A percentile compares a stretch with the other conserved stretches of the same genome.
These are phyloP conservation scores for Monodelphis domestica DNA, from an alignment of 2,797 vertebrate genomes.

Conservation along the genomic window DNA sequence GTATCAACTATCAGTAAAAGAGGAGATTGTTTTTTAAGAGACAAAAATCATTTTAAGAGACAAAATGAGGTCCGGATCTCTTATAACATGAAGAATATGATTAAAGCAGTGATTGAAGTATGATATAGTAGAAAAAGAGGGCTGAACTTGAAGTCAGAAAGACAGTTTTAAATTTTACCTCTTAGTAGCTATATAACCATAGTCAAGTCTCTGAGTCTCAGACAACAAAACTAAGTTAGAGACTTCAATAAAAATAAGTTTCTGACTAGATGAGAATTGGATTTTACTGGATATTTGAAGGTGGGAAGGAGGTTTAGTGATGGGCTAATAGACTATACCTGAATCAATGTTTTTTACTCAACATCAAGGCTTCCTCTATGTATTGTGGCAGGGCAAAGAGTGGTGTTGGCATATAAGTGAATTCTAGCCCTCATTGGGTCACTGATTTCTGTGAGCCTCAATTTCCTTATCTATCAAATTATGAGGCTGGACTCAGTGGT, in stretches of 20 bases:
- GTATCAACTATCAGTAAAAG: background rate
- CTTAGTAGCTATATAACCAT: background rate
- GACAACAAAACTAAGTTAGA: background rate
- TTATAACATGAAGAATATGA: background rate
- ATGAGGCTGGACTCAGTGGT: background rate
- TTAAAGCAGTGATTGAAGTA: background rate
- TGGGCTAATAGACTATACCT: background rate
- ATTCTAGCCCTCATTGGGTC: background rate
- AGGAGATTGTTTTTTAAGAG: constrained; percentile 28
- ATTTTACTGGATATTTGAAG: background rate
- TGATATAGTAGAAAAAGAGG: background rate
- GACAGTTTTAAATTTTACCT: background rate
- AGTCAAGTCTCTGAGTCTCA: background rate
- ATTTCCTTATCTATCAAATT: background rate
- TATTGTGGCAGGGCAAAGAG: background rate
- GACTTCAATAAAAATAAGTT: background rate
- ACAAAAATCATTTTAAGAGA: too few relatives aligned
- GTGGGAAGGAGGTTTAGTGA: too few relatives aligned
- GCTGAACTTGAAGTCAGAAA: background rate
- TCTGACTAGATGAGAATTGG: background rate
- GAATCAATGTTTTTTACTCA: background rate
- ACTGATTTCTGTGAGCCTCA: background rate
- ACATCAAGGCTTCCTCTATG: background rate
- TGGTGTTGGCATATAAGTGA: background rate
- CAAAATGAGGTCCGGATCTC: background rate